phyloP scores from a whole-genome alignment of 2,797 vertebrate species.

The Macropus fuliginosus region DNA sequence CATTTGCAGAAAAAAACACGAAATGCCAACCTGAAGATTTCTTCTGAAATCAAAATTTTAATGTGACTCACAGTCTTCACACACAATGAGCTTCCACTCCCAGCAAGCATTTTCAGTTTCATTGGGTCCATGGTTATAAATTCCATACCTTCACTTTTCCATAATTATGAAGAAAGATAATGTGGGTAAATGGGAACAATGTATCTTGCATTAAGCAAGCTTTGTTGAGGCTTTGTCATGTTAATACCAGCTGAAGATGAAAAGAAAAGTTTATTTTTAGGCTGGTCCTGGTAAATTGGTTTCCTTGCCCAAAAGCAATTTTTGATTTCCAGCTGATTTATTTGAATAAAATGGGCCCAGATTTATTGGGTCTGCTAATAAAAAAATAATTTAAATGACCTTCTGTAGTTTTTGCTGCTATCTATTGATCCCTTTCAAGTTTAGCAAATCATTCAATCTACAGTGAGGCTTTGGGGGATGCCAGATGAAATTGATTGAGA shows the following conservation, averaged over 20 bases:
- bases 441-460: constrained; percentile 74
- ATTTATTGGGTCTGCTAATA: constrained; percentile 76
- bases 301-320: constrained; percentile 65
- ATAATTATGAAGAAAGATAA: constrained; percentile 32
- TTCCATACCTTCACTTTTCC: constrained; percentile 10
- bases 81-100: constrained; percentile 14
- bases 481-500: constrained; percentile 67
- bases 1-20: constrained; percentile 32
- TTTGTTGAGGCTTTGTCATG: constrained; percentile 66
- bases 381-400: constrained; percentile 65
- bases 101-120: constrained; percentile 8
- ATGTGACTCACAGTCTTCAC: neutral
- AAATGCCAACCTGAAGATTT: neutral
- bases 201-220: constrained; percentile 61
- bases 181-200: constrained; percentile 60
- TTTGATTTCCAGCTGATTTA: constrained; percentile 76
- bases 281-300: constrained; percentile 69
- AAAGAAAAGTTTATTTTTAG: constrained; percentile 78
- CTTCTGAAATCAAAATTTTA: constrained; percentile 23
- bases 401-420: constrained; percentile 74
- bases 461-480: constrained; percentile 46
- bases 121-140: constrained; percentile 39
- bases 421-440: constrained; percentile 69
- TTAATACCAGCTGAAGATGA: constrained; percentile 63
- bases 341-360: constrained; percentile 77